phyloP scores from a whole-genome alignment of 2,113 vertebrate genomes.

The Sinocyclocheilus grahami region DNA sequence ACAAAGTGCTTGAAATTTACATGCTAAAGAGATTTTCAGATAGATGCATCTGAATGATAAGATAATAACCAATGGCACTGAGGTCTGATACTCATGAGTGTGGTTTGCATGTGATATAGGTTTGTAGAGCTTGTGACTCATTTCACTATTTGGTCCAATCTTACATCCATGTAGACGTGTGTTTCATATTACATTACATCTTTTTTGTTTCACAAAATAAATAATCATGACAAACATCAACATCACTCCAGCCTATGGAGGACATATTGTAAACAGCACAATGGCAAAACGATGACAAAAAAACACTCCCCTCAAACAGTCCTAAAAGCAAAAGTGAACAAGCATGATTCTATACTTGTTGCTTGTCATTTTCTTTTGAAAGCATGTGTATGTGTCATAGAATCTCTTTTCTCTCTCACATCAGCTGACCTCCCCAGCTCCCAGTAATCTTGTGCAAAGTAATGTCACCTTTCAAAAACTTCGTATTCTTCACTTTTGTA shows the following conservation, averaged over 20 bases:
- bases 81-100: neutral
- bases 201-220: neutral
- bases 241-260: neutral
- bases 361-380: neutral
- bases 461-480: neutral
- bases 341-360: neutral
- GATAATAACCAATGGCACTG: neutral
- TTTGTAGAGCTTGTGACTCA: neutral
- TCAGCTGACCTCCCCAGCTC: neutral
- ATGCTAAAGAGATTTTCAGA: neutral
- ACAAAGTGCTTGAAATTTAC: neutral
- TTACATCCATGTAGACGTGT: neutral
- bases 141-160: neutral
- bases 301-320: neutral
- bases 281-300: neutral
- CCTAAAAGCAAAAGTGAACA: neutral
- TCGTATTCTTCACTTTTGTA: neutral
- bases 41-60: neutral
- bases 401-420: neutral
- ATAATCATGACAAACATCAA: neutral
- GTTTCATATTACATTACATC: neutral
- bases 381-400: neutral
- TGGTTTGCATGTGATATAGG: neutral
- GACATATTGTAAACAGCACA: neutral
- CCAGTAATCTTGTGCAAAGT: neutral